Conservation (phyloP, 2,888 invertebrate genomes). For the Candidula unifasciata region DNA sequence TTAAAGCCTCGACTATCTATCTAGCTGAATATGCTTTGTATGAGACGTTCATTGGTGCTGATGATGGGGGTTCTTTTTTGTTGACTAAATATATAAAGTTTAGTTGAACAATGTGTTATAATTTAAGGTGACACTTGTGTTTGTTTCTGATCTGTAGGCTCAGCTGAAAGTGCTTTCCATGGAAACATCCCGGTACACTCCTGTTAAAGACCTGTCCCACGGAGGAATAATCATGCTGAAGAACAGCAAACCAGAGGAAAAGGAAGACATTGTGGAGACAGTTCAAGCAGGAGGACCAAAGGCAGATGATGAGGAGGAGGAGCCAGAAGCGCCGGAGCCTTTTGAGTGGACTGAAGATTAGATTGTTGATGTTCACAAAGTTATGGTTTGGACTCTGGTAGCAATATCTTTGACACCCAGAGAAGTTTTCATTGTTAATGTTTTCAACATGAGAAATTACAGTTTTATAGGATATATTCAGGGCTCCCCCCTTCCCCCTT, state of each 20-base stretch:
- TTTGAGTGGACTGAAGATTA: conserved; percentile 92
- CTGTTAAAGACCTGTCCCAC: conserved; percentile 93
- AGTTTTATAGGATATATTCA: too few species aligned
- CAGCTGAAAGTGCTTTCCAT: conserved; percentile 84
- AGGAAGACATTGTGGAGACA: conserved; percentile 93
- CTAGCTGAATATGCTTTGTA: too few species aligned
- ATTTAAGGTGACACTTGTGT: not conserved
- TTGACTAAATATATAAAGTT: too few species aligned
- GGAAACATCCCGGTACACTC: conserved; percentile 88
- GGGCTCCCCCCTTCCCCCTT: too few species aligned
- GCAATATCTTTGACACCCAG: not conserved
- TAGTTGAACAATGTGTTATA: too few species aligned
- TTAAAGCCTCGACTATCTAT: too few species aligned
- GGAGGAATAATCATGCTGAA: conserved; percentile 97
- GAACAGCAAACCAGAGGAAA: conserved; percentile 87
- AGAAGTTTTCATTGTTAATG: too few species aligned
- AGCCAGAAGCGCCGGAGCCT: conserved; percentile 97
- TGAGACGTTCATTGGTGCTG: too few species aligned
- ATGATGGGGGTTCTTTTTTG: too few species aligned
- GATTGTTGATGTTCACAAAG: not conserved
- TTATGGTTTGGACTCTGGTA: not conserved
- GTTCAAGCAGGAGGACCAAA: conserved; percentile 84
- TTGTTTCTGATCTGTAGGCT: conserved; percentile 48
- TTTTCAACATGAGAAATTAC: too few species aligned
- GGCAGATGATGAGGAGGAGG: conserved; percentile 91